phyloP scores from a whole-genome alignment of 2,888 invertebrate genomes.

The Phytoseiulus persimilis region DNA sequence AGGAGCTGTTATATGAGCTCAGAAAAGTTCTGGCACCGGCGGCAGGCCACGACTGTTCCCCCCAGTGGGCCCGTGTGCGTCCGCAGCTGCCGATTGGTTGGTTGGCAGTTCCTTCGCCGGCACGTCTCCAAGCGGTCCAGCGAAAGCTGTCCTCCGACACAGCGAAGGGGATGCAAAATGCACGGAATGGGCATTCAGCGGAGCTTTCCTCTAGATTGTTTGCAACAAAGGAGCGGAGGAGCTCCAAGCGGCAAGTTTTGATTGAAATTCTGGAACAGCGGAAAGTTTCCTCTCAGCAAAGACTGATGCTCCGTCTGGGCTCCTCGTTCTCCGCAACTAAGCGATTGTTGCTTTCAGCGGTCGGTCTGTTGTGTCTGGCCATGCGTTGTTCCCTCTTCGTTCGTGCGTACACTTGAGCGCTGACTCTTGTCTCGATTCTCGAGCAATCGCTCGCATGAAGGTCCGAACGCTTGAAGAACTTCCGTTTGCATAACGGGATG shows the following conservation, averaged over 20 bases:
- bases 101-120: not conserved
- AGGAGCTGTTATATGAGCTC: not conserved
- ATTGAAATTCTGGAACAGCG: not conserved
- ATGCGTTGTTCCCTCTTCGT: too few species aligned
- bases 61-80: not conserved
- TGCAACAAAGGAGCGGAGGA: not conserved
- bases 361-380: too few species aligned
- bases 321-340: not conserved
- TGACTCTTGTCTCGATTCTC: too few species aligned
- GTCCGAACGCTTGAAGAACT: too few species aligned
- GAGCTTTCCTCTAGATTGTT: not conserved
- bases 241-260: not conserved
- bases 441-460: too few species aligned
- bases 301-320: not conserved
- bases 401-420: too few species aligned
- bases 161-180: not conserved
- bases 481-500: too few species aligned
- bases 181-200: not conserved
- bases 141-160: not conserved
- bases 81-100: too few species aligned
- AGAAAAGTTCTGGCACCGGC: not conserved
- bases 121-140: not conserved
- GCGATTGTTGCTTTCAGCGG: not conserved
- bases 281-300: not conserved
- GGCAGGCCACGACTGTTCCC: not conserved